A percentile compares a stretch with the other conserved stretches of the same genome.
phyloP scores from a whole-genome alignment of 2,113 vertebrate species.

The Forbesichthys agassizii region DNA sequence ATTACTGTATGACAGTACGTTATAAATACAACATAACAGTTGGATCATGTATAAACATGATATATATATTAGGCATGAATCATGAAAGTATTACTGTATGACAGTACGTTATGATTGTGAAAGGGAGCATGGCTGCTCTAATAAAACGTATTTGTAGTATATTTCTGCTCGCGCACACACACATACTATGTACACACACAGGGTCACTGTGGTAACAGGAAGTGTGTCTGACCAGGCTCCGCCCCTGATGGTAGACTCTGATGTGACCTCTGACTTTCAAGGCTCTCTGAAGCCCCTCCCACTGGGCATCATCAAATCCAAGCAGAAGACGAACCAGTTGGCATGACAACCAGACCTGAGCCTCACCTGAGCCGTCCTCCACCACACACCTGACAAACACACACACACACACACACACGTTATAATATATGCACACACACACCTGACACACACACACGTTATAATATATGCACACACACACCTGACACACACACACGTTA shows the following conservation, averaged over 20 bases:
- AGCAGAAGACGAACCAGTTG: conserved; percentile 70
- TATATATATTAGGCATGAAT: too few species aligned
- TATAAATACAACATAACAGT: too few species aligned
- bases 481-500: too few species aligned
- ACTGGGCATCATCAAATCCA: conserved; percentile 71
- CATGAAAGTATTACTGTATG: too few species aligned
- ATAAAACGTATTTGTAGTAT: too few species aligned
- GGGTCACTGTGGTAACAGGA: neutral
- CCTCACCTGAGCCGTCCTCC: conserved; percentile 85
- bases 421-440: neutral
- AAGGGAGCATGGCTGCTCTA: too few species aligned
- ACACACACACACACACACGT: neutral
- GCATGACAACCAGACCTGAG: conserved; percentile 75
- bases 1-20: too few species aligned
- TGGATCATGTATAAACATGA: too few species aligned
- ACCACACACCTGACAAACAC: conserved; percentile 71
- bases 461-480: too few species aligned
- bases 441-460: neutral
- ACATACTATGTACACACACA: neutral
- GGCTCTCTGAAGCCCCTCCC: conserved; percentile 80
- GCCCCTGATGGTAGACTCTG: conserved; percentile 66
- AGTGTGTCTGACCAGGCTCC: conserved; percentile 56
- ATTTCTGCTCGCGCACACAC: neutral
- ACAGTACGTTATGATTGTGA: too few species aligned
- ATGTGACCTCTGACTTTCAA: conserved; percentile 77